Evolutionary conservation across 2,888 invertebrate genomes (phyloP).

Genomic region (Asteroscopus sphinx): DNA sequence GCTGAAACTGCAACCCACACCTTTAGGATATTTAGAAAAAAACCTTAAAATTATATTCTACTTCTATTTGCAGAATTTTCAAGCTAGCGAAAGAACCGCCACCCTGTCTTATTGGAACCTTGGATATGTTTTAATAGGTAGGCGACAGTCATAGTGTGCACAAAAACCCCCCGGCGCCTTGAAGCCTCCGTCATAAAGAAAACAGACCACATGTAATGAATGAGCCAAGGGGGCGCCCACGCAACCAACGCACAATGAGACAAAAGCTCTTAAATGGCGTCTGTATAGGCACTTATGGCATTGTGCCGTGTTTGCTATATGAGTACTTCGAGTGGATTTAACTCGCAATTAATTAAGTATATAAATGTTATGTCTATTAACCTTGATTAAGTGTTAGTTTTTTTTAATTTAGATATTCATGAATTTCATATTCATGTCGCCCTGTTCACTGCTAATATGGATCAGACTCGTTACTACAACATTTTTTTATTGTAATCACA

Average conservation of each 20-base stretch:
- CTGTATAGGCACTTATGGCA: conserved; percentile 66
- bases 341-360: conserved; percentile 48
- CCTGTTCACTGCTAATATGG: no score
- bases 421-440: no score
- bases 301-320: conserved; percentile 58
- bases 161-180: conserved; percentile 71
- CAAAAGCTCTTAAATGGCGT: conserved; percentile 76
- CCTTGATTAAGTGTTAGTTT: background rate
- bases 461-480: no score
- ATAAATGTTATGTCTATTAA: background rate
- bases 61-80: background rate
- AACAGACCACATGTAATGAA: conserved; percentile 81
- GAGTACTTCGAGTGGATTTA: conserved; percentile 52
- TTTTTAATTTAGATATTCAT: no score
- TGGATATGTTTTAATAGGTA: conserved; percentile 52
- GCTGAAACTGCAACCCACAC: background rate
- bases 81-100: conserved; percentile 6
- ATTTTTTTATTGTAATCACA: no score
- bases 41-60: background rate
- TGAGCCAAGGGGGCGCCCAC: conserved; percentile 84
- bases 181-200: conserved; percentile 79
- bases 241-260: conserved; percentile 74
- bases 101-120: conserved; percentile 33
- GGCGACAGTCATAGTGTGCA: conserved; percentile 59
- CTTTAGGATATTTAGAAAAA: background rate